Percentiles rank a stretch among this genome's conserved stretches.
These are phyloP conservation scores for Silvanus unidentatus DNA, from an alignment of 2,888 invertebrate species.

Conservation along the genomic window DNA sequence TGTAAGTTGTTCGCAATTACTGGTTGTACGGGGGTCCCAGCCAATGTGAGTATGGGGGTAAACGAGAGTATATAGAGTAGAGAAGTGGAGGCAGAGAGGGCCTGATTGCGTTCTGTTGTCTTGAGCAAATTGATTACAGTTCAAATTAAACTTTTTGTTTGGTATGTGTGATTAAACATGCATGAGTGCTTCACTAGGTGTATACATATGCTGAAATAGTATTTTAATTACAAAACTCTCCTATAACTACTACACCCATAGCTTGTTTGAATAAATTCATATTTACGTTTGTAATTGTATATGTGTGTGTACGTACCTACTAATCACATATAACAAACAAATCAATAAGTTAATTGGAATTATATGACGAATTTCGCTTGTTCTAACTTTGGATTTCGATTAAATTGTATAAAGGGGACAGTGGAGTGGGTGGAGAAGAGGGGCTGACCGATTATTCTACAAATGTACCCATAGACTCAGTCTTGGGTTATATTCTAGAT, in stretches of 20 bases:
- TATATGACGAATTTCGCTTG: too few species aligned
- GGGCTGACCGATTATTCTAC: too few species aligned
- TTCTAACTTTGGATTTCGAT: too few species aligned
- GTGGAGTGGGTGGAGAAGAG: too few species aligned
- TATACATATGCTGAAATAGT: slow-evolving; percentile 24
- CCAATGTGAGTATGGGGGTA: slow-evolving; percentile 6
- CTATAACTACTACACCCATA: slow-evolving; percentile 12
- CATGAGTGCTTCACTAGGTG: slow-evolving; percentile 29
- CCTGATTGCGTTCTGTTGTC: slow-evolving; percentile 44
- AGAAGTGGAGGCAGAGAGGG: slow-evolving; percentile 8
- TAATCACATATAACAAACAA: too few species aligned
- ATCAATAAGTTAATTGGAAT: too few species aligned
- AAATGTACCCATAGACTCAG: too few species aligned
- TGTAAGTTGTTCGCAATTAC: background rate
- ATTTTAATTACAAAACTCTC: slow-evolving; percentile 37
- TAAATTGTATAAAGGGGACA: too few species aligned
- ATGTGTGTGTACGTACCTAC: too few species aligned
- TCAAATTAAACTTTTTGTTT: slow-evolving; percentile 45
- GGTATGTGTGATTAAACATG: slow-evolving; percentile 41
- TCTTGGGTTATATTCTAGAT: too few species aligned
- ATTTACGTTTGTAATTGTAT: background rate
- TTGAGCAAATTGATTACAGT: slow-evolving; percentile 46
- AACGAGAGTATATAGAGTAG: slow-evolving; percentile 18
- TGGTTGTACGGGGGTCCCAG: too few species aligned
- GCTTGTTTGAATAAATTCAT: slow-evolving; percentile 1